Evolutionary conservation across 2,888 invertebrate genomes (phyloP).

Genomic region (Sabellastarte sp.): DNA sequence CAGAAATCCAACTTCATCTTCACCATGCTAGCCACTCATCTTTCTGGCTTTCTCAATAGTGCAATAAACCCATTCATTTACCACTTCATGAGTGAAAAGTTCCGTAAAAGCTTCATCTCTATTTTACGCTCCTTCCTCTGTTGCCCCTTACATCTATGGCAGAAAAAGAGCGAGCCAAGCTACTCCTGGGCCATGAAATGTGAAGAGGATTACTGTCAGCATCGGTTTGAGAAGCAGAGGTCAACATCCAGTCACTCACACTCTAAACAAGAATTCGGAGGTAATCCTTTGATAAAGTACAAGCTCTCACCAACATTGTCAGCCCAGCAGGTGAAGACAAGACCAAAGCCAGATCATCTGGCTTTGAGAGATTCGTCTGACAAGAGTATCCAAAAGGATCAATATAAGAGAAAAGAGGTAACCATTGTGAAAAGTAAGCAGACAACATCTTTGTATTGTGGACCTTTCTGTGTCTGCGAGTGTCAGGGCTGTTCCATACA

Average conservation of each 20-base stretch:
- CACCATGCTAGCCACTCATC: conserved; percentile 60
- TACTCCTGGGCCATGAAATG: background rate
- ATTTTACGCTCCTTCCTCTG: conserved; percentile 19
- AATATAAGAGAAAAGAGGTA: background rate
- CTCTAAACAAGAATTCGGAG: background rate
- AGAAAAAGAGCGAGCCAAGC: background rate
- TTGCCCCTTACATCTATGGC: background rate
- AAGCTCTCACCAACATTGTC: no score
- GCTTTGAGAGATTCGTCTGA: background rate
- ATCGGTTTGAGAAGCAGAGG: no score
- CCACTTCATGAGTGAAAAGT: conserved; percentile 60
- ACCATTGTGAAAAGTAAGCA: background rate
- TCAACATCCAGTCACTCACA: no score
- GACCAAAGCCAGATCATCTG: background rate
- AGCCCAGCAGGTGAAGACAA: background rate
- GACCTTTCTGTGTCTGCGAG: background rate
- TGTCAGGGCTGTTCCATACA: background rate
- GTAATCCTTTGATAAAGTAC: background rate
- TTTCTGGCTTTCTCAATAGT: conserved; percentile 61
- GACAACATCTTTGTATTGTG: background rate
- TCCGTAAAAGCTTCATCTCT: conserved; percentile 54
- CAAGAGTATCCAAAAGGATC: no score
- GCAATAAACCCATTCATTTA: conserved; percentile 62
- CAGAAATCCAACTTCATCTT: conserved; percentile 58
- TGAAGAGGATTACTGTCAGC: background rate